Evolutionary conservation across 2,113 vertebrate species (phyloP).

Genomic region (Pimephales promelas): DNA sequence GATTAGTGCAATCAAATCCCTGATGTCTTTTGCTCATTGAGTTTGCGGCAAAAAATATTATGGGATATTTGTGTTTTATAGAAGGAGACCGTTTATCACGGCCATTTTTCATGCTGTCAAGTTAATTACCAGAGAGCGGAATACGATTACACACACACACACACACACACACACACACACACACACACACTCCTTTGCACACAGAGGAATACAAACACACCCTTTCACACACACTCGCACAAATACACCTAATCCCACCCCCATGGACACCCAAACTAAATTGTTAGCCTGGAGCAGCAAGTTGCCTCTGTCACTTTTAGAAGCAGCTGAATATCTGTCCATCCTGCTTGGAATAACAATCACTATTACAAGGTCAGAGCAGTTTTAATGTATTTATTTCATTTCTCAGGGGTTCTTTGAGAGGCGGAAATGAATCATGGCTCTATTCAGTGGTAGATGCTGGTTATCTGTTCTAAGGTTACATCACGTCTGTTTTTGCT

Average conservation of each 20-base stretch:
- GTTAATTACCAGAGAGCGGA: constrained; percentile 79
- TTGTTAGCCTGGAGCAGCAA: constrained; percentile 64
- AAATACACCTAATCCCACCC: constrained; percentile 59
- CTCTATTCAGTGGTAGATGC: constrained; percentile 21
- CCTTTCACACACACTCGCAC: constrained; percentile 45
- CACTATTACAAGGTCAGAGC: constrained; percentile 64
- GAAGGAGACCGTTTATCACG: constrained; percentile 76
- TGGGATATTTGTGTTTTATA: constrained; percentile 75
- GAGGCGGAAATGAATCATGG: constrained; percentile 50
- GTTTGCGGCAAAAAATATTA: constrained; percentile 67
- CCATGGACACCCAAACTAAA: constrained; percentile 60
- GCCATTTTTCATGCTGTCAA: constrained; percentile 83
- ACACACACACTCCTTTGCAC: constrained; percentile 14
- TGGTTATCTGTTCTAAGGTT: constrained; percentile 35
- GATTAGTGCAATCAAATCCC: constrained; percentile 63
- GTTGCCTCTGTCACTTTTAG: constrained; percentile 65
- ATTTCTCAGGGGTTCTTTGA: constrained; percentile 41
- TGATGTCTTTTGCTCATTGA: constrained; percentile 63
- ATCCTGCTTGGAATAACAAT: constrained; percentile 59
- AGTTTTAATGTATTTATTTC: constrained; percentile 57
- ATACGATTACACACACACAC: constrained; percentile 68
- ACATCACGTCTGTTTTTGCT: constrained; percentile 31
- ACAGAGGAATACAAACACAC: constrained; percentile 41
- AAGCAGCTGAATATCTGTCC: constrained; percentile 62
- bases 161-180: constrained; percentile 19